Base-by-base conservation (phyloP, 1,140 invertebrate genomes). In the Octopus sinensis region DNA sequence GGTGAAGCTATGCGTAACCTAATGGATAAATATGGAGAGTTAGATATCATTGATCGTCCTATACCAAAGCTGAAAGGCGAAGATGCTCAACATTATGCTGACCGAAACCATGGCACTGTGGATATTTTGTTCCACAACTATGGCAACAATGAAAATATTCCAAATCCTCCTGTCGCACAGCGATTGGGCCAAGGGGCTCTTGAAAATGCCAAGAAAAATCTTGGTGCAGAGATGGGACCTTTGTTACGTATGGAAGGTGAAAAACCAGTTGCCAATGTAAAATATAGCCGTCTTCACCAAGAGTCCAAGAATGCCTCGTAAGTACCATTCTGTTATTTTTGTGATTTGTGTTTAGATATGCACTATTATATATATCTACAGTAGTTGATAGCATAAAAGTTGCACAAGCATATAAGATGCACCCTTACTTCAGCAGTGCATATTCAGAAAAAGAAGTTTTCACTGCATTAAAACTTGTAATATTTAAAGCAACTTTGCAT, bases 21-120 rank as follows among this genome's bases (percentile, higher is more conserved):
- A n/a, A 84, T 90, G 17, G 86, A 85, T 6, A 88, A 88, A 82
- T 88, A 90, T 82, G 89, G 89, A 23, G 85, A 88, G 53, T 75
- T 89, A 52, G 78, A 54, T 68, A 80, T 84, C 56, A 43, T 30
- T 5, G 79, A 79, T 23, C 78, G 75, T 68, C 84, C 84, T 3
- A 79, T 73, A 17, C 84, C 82, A 78, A 88, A 88, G 76, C 85
- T 89, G 17, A 86, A 86, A 73, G 88, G 88, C 23, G 62, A 81
- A 73, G 86, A 89, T 30, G 89, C 89, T 17, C 85, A 85, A 73
- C 87, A 89, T 80, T 84, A 88, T 83, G 88, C 88, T 4, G 86
- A 88, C 76, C 82, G 86, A 73, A 88, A 88, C 80, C 84, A 88
- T 6, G 88, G 88, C 9, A 83, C 82, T 4, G 84, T 88, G 17